These are phyloP conservation scores for Thamnaconus septentrionalis DNA, from an alignment of 2,113 vertebrate species.

Conservation along the genomic window DNA sequence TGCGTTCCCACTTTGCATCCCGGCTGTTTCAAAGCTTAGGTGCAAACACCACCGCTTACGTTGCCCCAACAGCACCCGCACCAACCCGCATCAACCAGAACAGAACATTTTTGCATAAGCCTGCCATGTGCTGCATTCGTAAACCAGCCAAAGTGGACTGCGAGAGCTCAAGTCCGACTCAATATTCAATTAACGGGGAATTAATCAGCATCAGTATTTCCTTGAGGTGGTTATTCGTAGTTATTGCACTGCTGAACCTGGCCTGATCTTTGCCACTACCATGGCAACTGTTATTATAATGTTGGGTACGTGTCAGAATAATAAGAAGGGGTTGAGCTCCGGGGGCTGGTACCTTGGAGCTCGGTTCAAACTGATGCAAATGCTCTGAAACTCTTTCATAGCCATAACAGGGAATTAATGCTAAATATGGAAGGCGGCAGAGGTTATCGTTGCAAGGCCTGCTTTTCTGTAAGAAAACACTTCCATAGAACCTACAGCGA, in stretches of 20 bases:
- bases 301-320: slow-evolving; percentile 47
- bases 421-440: slow-evolving; percentile 22
- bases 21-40: too few species aligned
- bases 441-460: slow-evolving; percentile 12
- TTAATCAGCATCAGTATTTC: slow-evolving; percentile 28
- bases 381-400: slow-evolving; percentile 52
- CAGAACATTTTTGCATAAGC: slow-evolving; percentile 14
- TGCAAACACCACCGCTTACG: background rate
- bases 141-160: too few species aligned
- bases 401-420: slow-evolving; percentile 14
- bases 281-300: slow-evolving; percentile 48
- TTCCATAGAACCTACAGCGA: background rate
- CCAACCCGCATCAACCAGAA: slow-evolving; percentile 4
- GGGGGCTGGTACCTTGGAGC: slow-evolving; percentile 34
- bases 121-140: background rate
- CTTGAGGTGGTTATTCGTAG: background rate
- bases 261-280: slow-evolving; percentile 25
- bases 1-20: too few species aligned
- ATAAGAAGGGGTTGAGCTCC: slow-evolving; percentile 45
- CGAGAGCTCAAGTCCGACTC: slow-evolving; percentile 3
- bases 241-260: slow-evolving; percentile 9
- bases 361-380: slow-evolving; percentile 66
- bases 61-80: slow-evolving; percentile 6
- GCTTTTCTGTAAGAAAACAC: slow-evolving; percentile 21
- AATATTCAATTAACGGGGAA: slow-evolving; percentile 22